Evolutionary conservation across 1,140 invertebrate genomes (phyloP), one percentile per base, ranked within the genome.

Genomic region (Drosophila mojavensis): DNA sequence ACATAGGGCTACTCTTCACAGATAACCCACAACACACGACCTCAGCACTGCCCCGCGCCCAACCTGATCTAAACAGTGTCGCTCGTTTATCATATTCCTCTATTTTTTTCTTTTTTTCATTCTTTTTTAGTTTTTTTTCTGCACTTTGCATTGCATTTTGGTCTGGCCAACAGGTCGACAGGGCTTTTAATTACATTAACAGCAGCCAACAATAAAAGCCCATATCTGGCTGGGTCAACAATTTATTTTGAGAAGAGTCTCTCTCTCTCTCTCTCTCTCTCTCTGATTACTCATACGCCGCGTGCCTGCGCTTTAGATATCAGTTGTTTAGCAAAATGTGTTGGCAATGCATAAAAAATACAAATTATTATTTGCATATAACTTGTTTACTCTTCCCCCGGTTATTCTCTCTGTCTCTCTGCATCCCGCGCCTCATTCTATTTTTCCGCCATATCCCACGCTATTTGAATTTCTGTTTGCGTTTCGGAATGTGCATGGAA

Each of bases 161-260:
- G 59, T 28, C 30, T 55, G 43, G 50, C 43, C 74, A 72, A 76
- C 74, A 72, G 74, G 74, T 76, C 74, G 74, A 63, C 55, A 24
- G 62, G 55, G 63, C 74, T 72, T 66, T 64, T 76, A 76, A 76
- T 76, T 76, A 64, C 69, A 76, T 73, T 50, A 75, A 39, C 69
- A 70, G 41, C 54, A 65, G 50, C 63, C 69, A 73, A 76, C 69
- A 73, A 76, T 76, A 72, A 76, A 72, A 62, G 58, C 17, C 64
- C 45, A 47, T 30, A 51, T 13, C 45, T 9, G 39, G 47, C 43
- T 33, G 53, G 53, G 33, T 64, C 60, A 64, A 71, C 54, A 71
- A 70, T 53, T 48, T 50, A 13, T 7, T 56, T 41, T 56, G 15
- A 15, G 30, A 28, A 17, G 17, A 17, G 17, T 17, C 17, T 0